phyloP scores from a whole-genome alignment of 2,113 vertebrate genomes.

The Talpa occidentalis region DNA sequence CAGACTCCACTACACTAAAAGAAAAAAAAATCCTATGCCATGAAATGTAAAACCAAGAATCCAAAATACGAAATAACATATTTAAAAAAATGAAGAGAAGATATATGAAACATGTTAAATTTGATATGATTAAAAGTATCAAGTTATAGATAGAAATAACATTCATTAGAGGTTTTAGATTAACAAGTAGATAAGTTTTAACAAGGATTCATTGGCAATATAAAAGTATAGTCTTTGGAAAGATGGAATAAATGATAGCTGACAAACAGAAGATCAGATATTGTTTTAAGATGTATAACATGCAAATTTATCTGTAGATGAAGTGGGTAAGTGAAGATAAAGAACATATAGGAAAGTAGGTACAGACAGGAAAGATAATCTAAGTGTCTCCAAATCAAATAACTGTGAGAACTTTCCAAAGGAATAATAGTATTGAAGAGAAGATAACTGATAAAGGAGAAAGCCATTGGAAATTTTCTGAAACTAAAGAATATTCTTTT shows the following conservation, averaged over 20 bases:
- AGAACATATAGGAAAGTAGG: not conserved
- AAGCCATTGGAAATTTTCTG: not conserved
- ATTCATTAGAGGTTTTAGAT: not conserved
- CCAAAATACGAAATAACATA: not conserved
- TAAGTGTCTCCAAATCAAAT: not conserved
- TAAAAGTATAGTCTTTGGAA: not conserved
- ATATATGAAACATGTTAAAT: not conserved
- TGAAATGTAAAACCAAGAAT: not conserved
- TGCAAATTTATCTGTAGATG: not conserved
- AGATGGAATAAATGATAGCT: not conserved
- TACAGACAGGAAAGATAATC: not conserved
- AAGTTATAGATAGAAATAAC: not conserved
- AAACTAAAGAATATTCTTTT: not conserved
- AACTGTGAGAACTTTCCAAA: not conserved
- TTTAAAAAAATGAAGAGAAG: not conserved
- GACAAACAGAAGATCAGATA: not conserved
- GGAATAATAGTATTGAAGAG: too few species aligned
- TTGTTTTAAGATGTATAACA: not conserved
- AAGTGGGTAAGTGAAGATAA: not conserved
- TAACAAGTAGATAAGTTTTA: not conserved
- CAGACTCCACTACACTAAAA: not conserved
- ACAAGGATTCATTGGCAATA: not conserved
- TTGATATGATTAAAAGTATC: not conserved
- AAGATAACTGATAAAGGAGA: not conserved
- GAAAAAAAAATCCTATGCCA: not conserved